Conservation (phyloP, 2,888 invertebrate species). For the Formica aserva region DNA sequence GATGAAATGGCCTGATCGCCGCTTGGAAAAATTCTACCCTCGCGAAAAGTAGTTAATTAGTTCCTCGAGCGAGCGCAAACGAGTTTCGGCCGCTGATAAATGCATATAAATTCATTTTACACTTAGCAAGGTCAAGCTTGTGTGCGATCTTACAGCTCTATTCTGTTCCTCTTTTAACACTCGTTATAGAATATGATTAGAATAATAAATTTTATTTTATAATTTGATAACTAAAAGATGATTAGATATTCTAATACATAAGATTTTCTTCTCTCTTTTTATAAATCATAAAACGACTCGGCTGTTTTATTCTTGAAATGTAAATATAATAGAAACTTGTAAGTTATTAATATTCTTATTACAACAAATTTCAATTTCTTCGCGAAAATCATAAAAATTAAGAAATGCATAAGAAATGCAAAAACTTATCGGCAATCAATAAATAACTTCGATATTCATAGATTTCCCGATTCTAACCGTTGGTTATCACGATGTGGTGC, state of each 20-base stretch:
- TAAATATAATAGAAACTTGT: background rate
- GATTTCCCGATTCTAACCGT: background rate
- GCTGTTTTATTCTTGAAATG: background rate
- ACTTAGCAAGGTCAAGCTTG: background rate
- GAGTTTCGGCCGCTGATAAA: constrained; percentile 64
- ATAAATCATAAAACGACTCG: background rate
- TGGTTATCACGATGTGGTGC: background rate
- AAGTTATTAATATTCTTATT: constrained; percentile 8
- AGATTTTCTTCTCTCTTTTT: background rate
- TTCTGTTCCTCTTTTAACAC: background rate
- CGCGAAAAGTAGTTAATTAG: constrained; percentile 64
- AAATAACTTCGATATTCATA: constrained; percentile 11
- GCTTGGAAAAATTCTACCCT: constrained; percentile 37
- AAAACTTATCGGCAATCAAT: constrained; percentile 12
- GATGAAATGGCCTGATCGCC: constrained; percentile 36
- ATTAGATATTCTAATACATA: background rate
- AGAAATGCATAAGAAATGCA: background rate
- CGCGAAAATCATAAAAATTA: background rate
- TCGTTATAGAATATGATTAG: background rate
- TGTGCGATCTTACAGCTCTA: constrained; percentile 5
- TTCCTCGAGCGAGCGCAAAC: constrained; percentile 25
- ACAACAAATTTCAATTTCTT: background rate
- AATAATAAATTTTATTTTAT: background rate
- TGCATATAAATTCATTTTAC: constrained; percentile 50
- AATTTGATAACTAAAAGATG: background rate